Percentiles rank a stretch among this genome's conserved stretches.
Conservation (phyloP, 2,888 invertebrate genomes). For the Drosophila neutralis region DNA sequence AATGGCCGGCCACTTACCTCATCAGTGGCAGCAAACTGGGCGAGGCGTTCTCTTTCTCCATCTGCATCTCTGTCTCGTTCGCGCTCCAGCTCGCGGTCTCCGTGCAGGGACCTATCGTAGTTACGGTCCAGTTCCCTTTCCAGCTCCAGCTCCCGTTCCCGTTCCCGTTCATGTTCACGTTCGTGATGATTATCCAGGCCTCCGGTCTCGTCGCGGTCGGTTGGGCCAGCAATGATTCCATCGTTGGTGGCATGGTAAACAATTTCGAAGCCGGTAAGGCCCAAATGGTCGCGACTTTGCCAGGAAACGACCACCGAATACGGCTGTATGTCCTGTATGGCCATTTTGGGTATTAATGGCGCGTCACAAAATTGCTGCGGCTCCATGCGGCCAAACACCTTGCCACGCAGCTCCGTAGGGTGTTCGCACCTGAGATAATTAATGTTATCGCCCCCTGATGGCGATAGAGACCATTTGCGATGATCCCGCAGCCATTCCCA, state of each 20-base stretch:
- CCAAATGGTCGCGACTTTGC: conserved; percentile 95
- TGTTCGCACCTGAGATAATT: conserved; percentile 91
- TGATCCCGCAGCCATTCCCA: conserved; percentile 97
- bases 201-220: conserved; percentile 40
- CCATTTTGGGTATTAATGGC: conserved; percentile 92
- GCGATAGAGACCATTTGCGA: conserved; percentile 87
- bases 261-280: conserved; percentile 93
- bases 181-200: conserved; percentile 35
- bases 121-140: conserved; percentile 20
- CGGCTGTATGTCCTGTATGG: conserved; percentile 94
- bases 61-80: conserved; percentile 20
- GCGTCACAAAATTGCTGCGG: conserved; percentile 94
- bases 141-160: conserved; percentile 20
- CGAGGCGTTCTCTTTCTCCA: conserved; percentile 35
- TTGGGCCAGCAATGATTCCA: conserved; percentile 62
- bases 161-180: conserved; percentile 19
- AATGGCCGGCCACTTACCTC: conserved; percentile 62
- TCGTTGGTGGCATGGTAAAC: conserved; percentile 91
- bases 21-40: conserved; percentile 55
- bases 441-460: conserved; percentile 78
- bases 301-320: conserved; percentile 94
- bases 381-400: conserved; percentile 89
- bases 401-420: conserved; percentile 91
- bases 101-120: not conserved
- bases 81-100: conserved; percentile 26